Conservation (phyloP, 2,113 vertebrate genomes). For the Galeopterus variegatus region DNA sequence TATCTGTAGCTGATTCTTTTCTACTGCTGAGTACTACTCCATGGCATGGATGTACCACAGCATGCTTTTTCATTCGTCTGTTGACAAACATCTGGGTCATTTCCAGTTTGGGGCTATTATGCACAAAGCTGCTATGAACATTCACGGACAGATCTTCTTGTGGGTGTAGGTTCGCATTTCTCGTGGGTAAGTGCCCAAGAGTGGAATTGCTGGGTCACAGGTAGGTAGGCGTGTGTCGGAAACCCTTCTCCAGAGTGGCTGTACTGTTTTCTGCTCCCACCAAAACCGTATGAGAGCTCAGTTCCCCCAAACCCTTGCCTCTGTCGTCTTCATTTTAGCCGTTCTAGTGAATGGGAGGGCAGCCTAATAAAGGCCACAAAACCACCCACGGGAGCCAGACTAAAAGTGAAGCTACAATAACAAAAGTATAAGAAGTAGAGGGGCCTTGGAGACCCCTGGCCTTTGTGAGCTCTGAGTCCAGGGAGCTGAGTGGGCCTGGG, state of each 20-base stretch:
- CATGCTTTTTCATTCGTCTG: neutral
- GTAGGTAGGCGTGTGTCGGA: neutral
- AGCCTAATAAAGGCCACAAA: neutral
- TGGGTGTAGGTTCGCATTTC: neutral
- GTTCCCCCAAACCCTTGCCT: neutral
- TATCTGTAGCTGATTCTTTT: neutral
- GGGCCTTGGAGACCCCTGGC: neutral
- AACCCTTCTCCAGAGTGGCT: neutral
- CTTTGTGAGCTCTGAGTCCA: neutral
- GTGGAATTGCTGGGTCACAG: neutral
- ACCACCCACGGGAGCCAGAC: neutral
- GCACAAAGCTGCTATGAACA: neutral
- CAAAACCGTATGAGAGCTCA: neutral
- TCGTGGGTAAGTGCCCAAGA: neutral
- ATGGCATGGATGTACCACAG: no score
- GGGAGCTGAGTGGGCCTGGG: neutral
- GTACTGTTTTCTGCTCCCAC: neutral
- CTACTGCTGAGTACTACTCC: neutral
- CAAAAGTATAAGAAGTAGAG: neutral
- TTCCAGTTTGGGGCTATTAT: neutral
- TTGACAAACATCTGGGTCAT: neutral
- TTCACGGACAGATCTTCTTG: neutral
- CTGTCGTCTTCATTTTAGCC: constrained; percentile 35
- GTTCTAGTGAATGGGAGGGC: neutral
- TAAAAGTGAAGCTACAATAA: neutral